Percentiles rank a stretch among this genome's conserved stretches.
Evolutionary conservation across 2,113 vertebrate species (phyloP).

Genomic region (Ptyas mucosa): DNA sequence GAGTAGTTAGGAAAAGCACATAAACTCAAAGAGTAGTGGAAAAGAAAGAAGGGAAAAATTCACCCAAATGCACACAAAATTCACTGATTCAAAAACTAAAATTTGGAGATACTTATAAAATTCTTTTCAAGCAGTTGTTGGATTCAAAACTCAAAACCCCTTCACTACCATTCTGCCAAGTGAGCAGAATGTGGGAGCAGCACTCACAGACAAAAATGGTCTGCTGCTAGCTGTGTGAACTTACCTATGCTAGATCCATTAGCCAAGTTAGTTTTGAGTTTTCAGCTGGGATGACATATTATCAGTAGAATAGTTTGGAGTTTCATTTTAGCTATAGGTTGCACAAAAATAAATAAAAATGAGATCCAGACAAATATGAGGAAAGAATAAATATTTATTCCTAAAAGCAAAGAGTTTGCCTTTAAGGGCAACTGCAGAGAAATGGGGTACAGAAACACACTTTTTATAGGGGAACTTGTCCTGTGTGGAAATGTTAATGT

Average conservation of each 20-base stretch:
- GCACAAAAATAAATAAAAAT: background rate
- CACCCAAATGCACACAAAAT: background rate
- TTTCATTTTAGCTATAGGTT: background rate
- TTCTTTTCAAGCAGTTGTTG: background rate
- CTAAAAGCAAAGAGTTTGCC: background rate
- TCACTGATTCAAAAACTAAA: background rate
- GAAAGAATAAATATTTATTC: background rate
- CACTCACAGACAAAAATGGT: background rate
- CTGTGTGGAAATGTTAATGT: background rate
- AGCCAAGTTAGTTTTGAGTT: background rate
- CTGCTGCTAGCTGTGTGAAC: background rate
- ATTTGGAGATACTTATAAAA: background rate
- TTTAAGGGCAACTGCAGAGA: background rate
- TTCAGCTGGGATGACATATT: background rate
- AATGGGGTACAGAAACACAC: background rate
- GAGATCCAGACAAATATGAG: background rate
- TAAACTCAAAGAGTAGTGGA: too few species aligned
- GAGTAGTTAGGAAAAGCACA: too few species aligned
- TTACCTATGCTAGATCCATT: background rate
- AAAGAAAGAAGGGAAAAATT: too few species aligned
- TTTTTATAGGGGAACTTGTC: background rate
- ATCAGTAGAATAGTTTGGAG: background rate
- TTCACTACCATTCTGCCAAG: background rate
- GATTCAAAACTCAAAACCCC: background rate
- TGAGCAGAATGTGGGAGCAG: background rate